Conservation (phyloP, 2,113 vertebrate genomes). For the Balaenoptera acutorostrata region DNA sequence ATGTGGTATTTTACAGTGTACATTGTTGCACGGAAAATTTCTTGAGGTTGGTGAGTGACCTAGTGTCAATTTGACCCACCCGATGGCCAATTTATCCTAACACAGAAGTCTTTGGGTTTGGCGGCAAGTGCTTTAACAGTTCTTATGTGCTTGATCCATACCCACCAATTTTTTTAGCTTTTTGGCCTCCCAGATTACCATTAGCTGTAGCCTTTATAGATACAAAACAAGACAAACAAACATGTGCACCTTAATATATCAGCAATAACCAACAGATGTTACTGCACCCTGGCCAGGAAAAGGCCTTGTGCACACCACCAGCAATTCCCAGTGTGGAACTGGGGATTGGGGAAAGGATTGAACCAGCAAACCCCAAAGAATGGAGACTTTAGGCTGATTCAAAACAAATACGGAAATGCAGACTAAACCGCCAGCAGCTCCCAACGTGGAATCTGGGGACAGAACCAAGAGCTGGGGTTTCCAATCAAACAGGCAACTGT, state of each 20-base stretch:
- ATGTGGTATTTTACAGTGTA: neutral
- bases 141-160: neutral
- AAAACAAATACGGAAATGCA: neutral
- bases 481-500: neutral
- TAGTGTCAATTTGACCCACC: neutral
- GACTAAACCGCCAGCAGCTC: neutral
- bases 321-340: neutral
- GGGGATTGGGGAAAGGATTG: neutral
- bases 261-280: neutral
- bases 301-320: neutral
- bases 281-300: neutral
- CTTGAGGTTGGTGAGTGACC: neutral
- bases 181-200: neutral
- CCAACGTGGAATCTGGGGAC: neutral
- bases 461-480: neutral
- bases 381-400: neutral
- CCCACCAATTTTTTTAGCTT: neutral
- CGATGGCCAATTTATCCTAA: neutral
- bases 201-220: neutral
- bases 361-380: neutral
- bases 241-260: neutral
- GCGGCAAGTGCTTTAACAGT: neutral
- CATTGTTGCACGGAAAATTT: neutral
- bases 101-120: neutral
- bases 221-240: neutral